Conservation (phyloP, 2,113 vertebrate species). For the Ctenomys sociabilis region DNA sequence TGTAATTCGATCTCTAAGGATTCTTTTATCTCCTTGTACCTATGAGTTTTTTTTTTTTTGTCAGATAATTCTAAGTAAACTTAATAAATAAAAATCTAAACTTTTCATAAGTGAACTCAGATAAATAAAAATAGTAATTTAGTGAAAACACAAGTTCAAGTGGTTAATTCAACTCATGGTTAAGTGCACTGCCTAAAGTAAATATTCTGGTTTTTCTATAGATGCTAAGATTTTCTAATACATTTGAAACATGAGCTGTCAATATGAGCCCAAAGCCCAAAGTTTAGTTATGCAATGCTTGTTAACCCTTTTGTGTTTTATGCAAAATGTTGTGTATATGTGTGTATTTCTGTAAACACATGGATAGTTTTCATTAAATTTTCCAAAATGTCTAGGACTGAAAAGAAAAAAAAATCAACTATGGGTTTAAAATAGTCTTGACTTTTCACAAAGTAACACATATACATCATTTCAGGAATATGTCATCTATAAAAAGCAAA, state of each 20-base stretch:
- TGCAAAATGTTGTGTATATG: conserved; percentile 27
- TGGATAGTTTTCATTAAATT: conserved; percentile 42
- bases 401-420: conserved; percentile 33
- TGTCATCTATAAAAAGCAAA: conserved; percentile 44
- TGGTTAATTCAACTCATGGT: neutral
- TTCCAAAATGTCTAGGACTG: neutral
- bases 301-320: neutral
- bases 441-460: conserved; percentile 37
- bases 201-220: neutral
- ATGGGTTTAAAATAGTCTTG: conserved; percentile 39
- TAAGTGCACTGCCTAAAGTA: neutral
- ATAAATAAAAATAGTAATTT: conserved; percentile 45
- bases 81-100: conserved; percentile 27
- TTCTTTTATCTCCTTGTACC: neutral
- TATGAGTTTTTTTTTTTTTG: neutral
- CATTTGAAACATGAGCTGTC: neutral
- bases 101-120: neutral
- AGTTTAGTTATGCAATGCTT: neutral
- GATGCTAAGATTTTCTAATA: neutral
- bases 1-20: neutral
- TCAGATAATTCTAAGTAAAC: neutral
- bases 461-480: conserved; percentile 37
- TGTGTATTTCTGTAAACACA: neutral
- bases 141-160: conserved; percentile 17
- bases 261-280: neutral